These are phyloP conservation scores for Aphelenchoides avenae DNA, from an alignment of 1,140 invertebrate genomes.

Conservation along the genomic window DNA sequence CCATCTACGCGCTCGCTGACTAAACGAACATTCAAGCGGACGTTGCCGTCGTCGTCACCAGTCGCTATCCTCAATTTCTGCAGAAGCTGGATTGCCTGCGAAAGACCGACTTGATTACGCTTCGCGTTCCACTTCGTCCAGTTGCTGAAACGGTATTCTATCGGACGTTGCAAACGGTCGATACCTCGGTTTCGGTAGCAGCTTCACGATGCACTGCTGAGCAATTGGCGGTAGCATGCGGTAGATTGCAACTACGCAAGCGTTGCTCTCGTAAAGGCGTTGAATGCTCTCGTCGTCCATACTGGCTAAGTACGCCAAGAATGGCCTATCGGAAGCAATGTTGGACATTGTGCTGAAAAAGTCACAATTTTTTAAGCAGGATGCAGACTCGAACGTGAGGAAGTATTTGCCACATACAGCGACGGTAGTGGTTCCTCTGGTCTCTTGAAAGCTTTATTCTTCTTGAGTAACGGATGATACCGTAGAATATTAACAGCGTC, in stretches of 20 bases:
- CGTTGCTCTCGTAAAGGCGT: slow-evolving; percentile 30
- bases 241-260: slow-evolving; percentile 42
- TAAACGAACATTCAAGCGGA: slow-evolving; percentile 19
- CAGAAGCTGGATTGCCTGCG: slow-evolving; percentile 10
- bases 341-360: no score
- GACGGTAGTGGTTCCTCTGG: no score
- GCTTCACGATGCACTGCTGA: slow-evolving; percentile 34
- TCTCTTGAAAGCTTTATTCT: no score
- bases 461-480: no score
- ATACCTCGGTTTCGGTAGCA: no score
- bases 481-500: no score
- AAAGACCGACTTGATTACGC: slow-evolving; percentile 6
- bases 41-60: slow-evolving; percentile 19
- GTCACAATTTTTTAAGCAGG: no score
- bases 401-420: no score
- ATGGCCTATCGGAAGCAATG: slow-evolving; percentile 29
- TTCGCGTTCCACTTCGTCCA: slow-evolving; percentile 8
- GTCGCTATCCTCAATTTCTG: slow-evolving; percentile 17
- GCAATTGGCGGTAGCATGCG: slow-evolving; percentile 37
- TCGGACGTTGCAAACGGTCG: neutral
- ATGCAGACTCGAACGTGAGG: no score
- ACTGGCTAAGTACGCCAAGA: slow-evolving; percentile 23
- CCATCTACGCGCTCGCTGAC: neutral
- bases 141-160: slow-evolving; percentile 16
- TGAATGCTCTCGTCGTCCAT: slow-evolving; percentile 22